phyloP scores from a whole-genome alignment of 2,888 invertebrate species.

The Meiosimyza decipiens region DNA sequence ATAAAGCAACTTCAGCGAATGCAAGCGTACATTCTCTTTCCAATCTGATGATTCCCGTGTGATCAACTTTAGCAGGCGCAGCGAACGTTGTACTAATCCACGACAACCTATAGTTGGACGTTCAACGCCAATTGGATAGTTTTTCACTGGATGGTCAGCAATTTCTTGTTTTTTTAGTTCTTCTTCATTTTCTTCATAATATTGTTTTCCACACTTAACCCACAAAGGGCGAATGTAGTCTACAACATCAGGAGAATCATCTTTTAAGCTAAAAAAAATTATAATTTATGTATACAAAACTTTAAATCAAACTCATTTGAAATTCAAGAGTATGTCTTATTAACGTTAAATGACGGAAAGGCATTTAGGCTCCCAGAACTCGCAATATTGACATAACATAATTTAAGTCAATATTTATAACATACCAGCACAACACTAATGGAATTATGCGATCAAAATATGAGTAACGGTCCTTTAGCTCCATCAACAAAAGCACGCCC shows the following conservation, averaged over 20 bases:
- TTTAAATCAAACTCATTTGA: constrained; percentile 1
- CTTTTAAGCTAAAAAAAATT: constrained; percentile 74
- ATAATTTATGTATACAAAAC: constrained; percentile 1
- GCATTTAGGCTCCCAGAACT: too few relatives aligned
- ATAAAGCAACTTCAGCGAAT: constrained; percentile 62
- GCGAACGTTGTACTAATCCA: constrained; percentile 77
- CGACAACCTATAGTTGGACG: constrained; percentile 92
- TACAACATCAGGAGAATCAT: constrained; percentile 81
- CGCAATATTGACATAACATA: too few relatives aligned
- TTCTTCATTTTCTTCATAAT: constrained; percentile 86
- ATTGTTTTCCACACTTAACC: constrained; percentile 80
- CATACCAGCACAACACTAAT: constrained; percentile 81
- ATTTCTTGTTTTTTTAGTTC: constrained; percentile 89
- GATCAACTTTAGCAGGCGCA: constrained; percentile 59
- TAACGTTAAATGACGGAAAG: too few relatives aligned
- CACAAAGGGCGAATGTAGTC: constrained; percentile 74
- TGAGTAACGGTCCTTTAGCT: constrained; percentile 87
- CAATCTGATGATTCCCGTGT: constrained; percentile 62
- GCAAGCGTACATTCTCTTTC: constrained; percentile 66
- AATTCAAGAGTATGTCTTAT: too few relatives aligned
- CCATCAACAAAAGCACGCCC: constrained; percentile 81
- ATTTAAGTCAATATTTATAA: constrained; percentile 28
- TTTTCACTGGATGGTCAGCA: constrained; percentile 72
- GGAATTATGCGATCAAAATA: constrained; percentile 89
- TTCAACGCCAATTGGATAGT: constrained; percentile 78